phyloP scores from a whole-genome alignment of 92 coral and sea anemone species.

The Heliopora coerulea region DNA sequence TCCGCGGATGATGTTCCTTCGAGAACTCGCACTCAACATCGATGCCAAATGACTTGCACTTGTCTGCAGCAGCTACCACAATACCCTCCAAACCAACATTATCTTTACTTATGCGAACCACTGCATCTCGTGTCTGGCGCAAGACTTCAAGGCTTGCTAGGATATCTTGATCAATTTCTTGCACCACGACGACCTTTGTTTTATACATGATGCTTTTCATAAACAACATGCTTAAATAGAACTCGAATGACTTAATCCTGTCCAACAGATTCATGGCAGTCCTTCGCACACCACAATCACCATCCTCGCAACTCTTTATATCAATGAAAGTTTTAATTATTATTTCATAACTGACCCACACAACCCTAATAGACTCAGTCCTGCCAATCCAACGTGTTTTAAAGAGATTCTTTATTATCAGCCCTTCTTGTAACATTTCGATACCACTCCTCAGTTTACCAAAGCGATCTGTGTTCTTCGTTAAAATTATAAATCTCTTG shows the following conservation, averaged over 20 bases:
- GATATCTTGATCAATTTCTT: constrained; percentile 35
- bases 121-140: constrained; percentile 23
- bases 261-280: constrained; percentile 7
- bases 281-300: constrained; percentile 24
- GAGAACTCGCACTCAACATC: constrained; percentile 24
- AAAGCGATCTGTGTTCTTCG: constrained; percentile 31
- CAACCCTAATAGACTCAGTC: constrained; percentile 23
- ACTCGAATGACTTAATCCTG: constrained; percentile 21
- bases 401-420: constrained; percentile 20
- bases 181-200: constrained; percentile 19
- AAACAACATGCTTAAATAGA: constrained; percentile 19
- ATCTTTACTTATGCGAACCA: constrained; percentile 24
- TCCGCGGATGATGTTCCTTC: constrained; percentile 26
- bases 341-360: constrained; percentile 26
- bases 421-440: constrained; percentile 30
- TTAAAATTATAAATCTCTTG: constrained; percentile 29
- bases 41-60: constrained; percentile 28
- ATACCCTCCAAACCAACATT: constrained; percentile 25
- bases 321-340: background rate
- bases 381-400: constrained; percentile 39
- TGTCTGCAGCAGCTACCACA: constrained; percentile 21
- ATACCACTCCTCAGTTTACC: constrained; percentile 28
- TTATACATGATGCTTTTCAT: constrained; percentile 33
- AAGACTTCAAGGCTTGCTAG: constrained; percentile 13
- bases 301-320: constrained; percentile 10